Evolutionary conservation across 2,888 invertebrate species (phyloP).

Genomic region (Ophion costatus): DNA sequence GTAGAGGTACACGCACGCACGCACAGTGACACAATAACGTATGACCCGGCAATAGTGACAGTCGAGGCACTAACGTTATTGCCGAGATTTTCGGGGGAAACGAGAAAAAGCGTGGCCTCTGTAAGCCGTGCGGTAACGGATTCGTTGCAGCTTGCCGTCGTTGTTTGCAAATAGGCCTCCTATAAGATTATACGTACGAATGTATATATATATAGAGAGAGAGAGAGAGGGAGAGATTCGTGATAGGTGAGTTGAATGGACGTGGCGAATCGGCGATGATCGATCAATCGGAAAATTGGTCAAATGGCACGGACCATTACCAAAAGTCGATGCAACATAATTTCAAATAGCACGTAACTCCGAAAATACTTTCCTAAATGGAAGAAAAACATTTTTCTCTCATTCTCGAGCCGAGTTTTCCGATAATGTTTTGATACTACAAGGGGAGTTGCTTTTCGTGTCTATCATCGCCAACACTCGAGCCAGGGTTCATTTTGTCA

Average conservation of each 20-base stretch:
- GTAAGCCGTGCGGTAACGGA: conserved; percentile 79
- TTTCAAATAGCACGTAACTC: background rate
- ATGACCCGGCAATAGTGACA: conserved; percentile 76
- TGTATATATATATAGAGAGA: conserved; percentile 22
- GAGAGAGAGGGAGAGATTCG: conserved; percentile 61
- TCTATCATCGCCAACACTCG: conserved; percentile 69
- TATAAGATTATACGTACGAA: conserved; percentile 30
- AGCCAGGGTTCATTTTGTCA: conserved; percentile 30
- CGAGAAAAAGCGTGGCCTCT: conserved; percentile 76
- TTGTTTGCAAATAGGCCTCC: conserved; percentile 82
- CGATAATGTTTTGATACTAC: conserved; percentile 67
- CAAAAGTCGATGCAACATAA: background rate
- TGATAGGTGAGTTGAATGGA: conserved; percentile 74
- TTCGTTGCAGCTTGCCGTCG: conserved; percentile 82
- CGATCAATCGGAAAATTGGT: conserved; percentile 58
- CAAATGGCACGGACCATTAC: background rate
- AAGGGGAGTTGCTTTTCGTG: conserved; percentile 27
- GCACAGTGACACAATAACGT: conserved; percentile 78
- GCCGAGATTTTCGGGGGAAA: conserved; percentile 79
- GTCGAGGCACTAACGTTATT: conserved; percentile 81
- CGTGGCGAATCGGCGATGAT: conserved; percentile 72
- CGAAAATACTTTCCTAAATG: background rate
- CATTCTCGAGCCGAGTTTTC: conserved; percentile 66
- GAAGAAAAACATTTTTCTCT: conserved; percentile 78
- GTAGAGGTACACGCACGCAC: conserved; percentile 60